phyloP scores from a whole-genome alignment of 92 coral and sea anemone species.

The Palythoa grandis region DNA sequence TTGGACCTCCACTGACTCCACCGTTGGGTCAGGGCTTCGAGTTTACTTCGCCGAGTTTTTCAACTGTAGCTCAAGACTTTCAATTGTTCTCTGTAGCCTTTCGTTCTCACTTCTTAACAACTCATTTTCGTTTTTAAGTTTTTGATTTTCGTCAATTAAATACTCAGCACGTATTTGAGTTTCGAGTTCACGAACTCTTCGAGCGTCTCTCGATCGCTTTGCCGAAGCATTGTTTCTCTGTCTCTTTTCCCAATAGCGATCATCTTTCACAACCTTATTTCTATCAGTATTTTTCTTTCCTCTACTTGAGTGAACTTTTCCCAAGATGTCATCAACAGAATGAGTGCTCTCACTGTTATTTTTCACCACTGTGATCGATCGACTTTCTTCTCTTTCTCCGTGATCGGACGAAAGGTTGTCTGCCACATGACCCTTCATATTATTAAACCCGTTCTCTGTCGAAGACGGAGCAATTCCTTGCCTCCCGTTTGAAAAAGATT shows the following conservation, averaged over 20 bases:
- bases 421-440: constrained; percentile 44
- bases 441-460: constrained; percentile 29
- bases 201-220: constrained; percentile 87
- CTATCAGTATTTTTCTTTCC: constrained; percentile 18
- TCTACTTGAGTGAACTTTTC: constrained; percentile 7
- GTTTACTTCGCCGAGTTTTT: constrained; percentile 5
- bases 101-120: constrained; percentile 74
- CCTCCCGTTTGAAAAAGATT: constrained; percentile 80
- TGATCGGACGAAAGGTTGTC: constrained; percentile 5
- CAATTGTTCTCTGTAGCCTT: constrained; percentile 68
- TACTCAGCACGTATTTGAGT: constrained; percentile 89
- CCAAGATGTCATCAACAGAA: constrained; percentile 10
- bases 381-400: constrained; percentile 26
- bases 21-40: not conserved
- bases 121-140: constrained; percentile 72
- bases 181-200: constrained; percentile 90
- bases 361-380: not conserved
- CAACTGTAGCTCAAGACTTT: constrained; percentile 45
- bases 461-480: constrained; percentile 47
- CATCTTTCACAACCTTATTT: constrained; percentile 59
- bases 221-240: constrained; percentile 91
- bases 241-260: constrained; percentile 87
- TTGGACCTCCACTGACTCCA: not conserved
- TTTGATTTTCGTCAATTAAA: constrained; percentile 80
- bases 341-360: constrained; percentile 14